Percentiles rank a stretch among this genome's conserved stretches.
phyloP scores from a whole-genome alignment of 2,888 invertebrate genomes.

The Luperina nickerlii region DNA sequence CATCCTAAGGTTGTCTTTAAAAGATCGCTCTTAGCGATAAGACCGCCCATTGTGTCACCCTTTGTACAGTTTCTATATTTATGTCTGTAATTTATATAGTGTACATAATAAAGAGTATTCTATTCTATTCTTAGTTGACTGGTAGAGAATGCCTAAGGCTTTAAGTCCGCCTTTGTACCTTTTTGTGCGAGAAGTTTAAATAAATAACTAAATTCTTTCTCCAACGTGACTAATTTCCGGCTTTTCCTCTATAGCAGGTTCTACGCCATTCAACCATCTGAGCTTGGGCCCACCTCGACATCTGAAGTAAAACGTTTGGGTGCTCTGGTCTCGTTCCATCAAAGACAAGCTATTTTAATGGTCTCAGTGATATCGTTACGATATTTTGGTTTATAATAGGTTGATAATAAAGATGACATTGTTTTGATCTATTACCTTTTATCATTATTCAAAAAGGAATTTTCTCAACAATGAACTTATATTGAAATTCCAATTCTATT shows the following conservation, averaged over 20 bases:
- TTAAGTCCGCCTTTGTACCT: too few relatives aligned
- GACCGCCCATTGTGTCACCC: too few relatives aligned
- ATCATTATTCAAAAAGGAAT: not conserved
- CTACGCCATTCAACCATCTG: not conserved
- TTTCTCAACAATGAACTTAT: not conserved
- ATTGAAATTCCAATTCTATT: constrained; percentile 11
- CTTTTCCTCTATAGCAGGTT: not conserved
- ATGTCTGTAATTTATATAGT: too few relatives aligned
- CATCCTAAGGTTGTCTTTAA: too few relatives aligned
- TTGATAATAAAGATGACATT: not conserved
- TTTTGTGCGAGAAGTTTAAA: too few relatives aligned
- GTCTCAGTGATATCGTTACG: not conserved
- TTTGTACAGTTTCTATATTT: too few relatives aligned
- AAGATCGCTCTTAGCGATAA: too few relatives aligned
- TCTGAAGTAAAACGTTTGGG: not conserved
- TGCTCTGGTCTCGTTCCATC: not conserved
- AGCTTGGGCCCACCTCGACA: not conserved
- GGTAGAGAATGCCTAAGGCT: too few relatives aligned
- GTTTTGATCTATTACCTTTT: not conserved
- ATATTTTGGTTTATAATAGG: not conserved
- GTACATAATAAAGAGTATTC: too few relatives aligned
- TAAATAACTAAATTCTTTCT: too few relatives aligned
- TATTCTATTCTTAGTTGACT: too few relatives aligned
- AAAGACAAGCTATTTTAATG: not conserved
- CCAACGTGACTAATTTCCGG: not conserved